Percentiles rank a stretch among this genome's conserved stretches.
phyloP scores from a whole-genome alignment of 2,888 invertebrate genomes.

The Cacoxenus indagator region DNA sequence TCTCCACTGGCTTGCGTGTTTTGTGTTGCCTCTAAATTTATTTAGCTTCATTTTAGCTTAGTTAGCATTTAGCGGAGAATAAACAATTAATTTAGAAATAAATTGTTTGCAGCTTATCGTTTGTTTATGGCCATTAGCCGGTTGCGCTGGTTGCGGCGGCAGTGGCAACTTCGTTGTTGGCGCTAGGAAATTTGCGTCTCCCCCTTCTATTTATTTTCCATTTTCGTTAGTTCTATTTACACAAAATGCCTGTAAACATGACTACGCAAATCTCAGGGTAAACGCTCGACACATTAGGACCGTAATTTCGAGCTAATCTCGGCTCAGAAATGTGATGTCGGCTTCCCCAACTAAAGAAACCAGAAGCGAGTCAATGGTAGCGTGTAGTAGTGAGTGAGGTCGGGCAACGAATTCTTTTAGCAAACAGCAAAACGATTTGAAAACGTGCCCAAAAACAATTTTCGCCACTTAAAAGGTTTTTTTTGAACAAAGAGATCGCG shows the following conservation, averaged over 20 bases:
- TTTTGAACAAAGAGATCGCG: background rate
- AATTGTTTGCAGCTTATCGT: background rate
- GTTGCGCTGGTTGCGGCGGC: background rate
- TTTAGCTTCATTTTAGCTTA: background rate
- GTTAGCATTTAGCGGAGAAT: background rate
- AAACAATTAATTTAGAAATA: conserved; percentile 2
- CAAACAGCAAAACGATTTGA: background rate
- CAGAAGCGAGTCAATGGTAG: background rate
- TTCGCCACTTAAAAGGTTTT: conserved; percentile 1
- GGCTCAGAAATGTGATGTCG: background rate
- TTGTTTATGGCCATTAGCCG: background rate
- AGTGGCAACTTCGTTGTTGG: background rate
- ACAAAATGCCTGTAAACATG: background rate
- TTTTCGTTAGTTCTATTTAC: background rate
- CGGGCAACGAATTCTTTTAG: background rate
- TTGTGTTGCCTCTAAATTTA: background rate
- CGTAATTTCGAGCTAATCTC: conserved; percentile 1
- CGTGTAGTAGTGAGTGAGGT: background rate
- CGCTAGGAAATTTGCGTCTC: background rate
- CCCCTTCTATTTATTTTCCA: background rate
- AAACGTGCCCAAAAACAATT: background rate
- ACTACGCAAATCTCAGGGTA: conserved; percentile 3
- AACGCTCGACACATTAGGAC: background rate
- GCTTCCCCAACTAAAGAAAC: background rate
- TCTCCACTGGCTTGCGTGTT: background rate